Conservation (phyloP, 2,797 vertebrate species). For the Taenioides sp. region DNA sequence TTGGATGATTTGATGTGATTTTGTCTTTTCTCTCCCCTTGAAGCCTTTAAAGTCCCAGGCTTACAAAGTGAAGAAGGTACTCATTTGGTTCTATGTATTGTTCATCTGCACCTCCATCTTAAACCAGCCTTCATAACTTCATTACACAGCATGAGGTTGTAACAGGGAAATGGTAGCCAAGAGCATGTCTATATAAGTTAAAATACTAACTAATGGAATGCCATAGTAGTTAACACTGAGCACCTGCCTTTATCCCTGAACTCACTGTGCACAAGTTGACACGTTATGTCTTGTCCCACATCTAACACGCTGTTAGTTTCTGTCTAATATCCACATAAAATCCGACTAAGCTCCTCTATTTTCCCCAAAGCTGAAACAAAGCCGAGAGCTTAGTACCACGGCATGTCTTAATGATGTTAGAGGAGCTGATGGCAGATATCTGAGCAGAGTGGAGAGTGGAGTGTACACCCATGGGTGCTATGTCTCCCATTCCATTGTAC, state of each 20-base stretch:
- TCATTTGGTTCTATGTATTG: slow-evolving; percentile 51
- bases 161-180: slow-evolving; percentile 10
- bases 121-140: slow-evolving; percentile 24
- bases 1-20: slow-evolving; percentile 55
- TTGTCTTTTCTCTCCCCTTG: slow-evolving; percentile 64
- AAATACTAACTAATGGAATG: slow-evolving; percentile 47
- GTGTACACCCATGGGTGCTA: slow-evolving; percentile 40
- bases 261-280: slow-evolving; percentile 40
- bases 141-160: slow-evolving; percentile 58
- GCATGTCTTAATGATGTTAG: slow-evolving; percentile 55
- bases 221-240: slow-evolving; percentile 3
- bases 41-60: slow-evolving; percentile 84
- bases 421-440: slow-evolving; percentile 13
- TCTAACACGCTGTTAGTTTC: slow-evolving; percentile 43
- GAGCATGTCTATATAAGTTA: slow-evolving; percentile 25
- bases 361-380: slow-evolving; percentile 61
- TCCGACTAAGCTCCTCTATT: slow-evolving; percentile 53
- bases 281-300: slow-evolving; percentile 37
- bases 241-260: slow-evolving; percentile 34
- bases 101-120: slow-evolving; percentile 24
- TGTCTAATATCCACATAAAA: slow-evolving; percentile 50
- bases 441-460: slow-evolving; percentile 31
- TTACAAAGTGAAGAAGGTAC: slow-evolving; percentile 89
- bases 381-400: slow-evolving; percentile 49
- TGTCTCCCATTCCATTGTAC: slow-evolving; percentile 33